phyloP scores from a whole-genome alignment of 2,113 vertebrate genomes.

The Cochlearius cochlearius region DNA sequence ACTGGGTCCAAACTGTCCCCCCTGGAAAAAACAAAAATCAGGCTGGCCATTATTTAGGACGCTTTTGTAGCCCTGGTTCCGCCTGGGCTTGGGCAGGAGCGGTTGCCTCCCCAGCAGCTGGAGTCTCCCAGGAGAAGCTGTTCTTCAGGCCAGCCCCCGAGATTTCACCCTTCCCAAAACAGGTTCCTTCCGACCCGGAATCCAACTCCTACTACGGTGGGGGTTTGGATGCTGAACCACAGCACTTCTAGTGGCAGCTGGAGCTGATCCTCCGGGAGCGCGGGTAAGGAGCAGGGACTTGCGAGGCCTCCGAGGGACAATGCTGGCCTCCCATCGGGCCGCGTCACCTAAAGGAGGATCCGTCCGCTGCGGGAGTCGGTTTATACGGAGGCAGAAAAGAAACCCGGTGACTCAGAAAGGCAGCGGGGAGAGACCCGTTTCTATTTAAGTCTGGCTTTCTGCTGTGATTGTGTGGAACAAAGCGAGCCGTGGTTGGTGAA shows the following conservation, averaged over 20 bases:
- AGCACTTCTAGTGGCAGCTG: slow-evolving; percentile 5
- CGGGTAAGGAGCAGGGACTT: neutral
- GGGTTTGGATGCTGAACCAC: neutral
- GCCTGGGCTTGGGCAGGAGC: neutral
- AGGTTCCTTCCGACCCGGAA: neutral
- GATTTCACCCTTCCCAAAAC: neutral
- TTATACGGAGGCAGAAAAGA: neutral
- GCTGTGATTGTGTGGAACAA: neutral
- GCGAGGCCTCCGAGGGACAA: neutral
- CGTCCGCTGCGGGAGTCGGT: neutral
- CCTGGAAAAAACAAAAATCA: neutral
- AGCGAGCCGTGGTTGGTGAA: neutral
- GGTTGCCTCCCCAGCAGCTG: neutral
- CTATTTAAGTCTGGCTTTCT: neutral
- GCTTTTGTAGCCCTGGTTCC: neutral
- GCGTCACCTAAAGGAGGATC: neutral
- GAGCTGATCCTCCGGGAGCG: neutral
- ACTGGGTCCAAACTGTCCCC: rapidly evolving
- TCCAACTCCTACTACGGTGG: neutral
- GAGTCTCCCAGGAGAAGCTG: neutral
- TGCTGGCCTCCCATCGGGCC: neutral
- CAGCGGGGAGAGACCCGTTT: neutral
- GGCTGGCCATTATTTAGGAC: neutral
- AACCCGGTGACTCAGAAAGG: neutral
- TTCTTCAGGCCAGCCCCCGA: neutral